phyloP scores from a whole-genome alignment of 2,797 vertebrate species.

The Pangasius sanitwongsei region DNA sequence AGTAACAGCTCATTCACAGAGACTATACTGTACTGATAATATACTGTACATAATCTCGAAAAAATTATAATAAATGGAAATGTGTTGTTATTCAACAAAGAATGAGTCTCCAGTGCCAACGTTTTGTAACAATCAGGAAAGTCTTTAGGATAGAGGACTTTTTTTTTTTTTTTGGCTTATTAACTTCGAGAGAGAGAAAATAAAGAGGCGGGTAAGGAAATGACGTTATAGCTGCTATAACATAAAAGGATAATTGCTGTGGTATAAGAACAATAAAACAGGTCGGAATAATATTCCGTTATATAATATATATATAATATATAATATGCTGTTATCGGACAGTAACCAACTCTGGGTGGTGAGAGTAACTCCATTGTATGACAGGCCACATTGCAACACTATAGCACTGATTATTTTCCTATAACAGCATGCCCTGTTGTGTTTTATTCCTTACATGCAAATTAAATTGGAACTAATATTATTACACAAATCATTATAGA shows the following conservation, averaged over 20 bases:
- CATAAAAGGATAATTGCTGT: not conserved
- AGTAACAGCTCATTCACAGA: not conserved
- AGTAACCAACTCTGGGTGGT: not conserved
- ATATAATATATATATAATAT: too few species aligned
- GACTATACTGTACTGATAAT: not conserved
- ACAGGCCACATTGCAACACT: not conserved
- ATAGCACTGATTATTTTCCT: not conserved
- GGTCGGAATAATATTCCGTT: too few species aligned
- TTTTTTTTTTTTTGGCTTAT: not conserved
- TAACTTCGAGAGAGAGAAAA: not conserved
- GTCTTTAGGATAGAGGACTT: not conserved
- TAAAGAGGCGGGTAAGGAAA: not conserved
- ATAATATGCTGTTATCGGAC: not conserved
- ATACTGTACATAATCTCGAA: not conserved
- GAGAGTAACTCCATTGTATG: not conserved
- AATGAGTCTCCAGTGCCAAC: not conserved
- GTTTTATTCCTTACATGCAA: not conserved
- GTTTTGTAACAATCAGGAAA: not conserved
- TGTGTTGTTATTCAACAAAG: not conserved
- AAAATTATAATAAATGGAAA: not conserved
- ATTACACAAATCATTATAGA: not conserved
- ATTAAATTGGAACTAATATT: not conserved
- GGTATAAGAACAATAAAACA: not conserved
- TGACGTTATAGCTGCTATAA: not conserved
- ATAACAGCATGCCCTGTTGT: not conserved